Evolutionary conservation across 2,888 invertebrate genomes (phyloP).

Genomic region (Phyto melanocephala): DNA sequence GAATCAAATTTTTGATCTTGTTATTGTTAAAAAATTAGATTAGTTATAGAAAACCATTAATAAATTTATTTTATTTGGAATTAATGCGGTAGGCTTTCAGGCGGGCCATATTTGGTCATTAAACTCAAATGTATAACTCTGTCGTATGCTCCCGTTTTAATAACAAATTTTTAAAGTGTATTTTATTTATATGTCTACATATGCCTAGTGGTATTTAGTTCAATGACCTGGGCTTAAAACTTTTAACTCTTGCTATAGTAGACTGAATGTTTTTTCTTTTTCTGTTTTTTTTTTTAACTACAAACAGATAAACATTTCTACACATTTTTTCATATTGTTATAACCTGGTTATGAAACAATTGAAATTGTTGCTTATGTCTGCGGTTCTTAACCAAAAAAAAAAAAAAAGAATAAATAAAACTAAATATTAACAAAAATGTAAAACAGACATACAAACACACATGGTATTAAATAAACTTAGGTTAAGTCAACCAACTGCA

Average conservation of each 20-base stretch:
- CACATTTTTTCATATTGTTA: neutral
- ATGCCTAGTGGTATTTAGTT: neutral
- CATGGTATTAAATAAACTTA: neutral
- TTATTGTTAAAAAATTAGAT: too few relatives aligned
- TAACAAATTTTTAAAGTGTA: too few relatives aligned
- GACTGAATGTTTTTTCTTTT: constrained; percentile 14
- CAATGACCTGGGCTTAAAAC: constrained; percentile 32
- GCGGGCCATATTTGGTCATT: too few relatives aligned
- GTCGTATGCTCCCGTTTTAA: too few relatives aligned
- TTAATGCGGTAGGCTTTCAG: too few relatives aligned
- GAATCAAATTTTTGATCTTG: too few relatives aligned
- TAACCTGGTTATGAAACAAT: constrained; percentile 61
- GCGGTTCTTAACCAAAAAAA: constrained; percentile 51
- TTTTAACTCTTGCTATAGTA: constrained; percentile 9
- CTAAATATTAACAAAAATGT: neutral
- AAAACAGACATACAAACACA: neutral
- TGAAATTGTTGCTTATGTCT: constrained; percentile 61
- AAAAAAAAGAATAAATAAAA: neutral
- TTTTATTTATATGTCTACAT: too few relatives aligned
- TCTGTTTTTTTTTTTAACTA: neutral
- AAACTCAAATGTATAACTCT: too few relatives aligned
- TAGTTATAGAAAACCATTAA: too few relatives aligned
- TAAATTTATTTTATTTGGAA: too few relatives aligned
- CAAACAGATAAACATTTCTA: neutral
- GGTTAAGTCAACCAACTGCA: neutral